These are phyloP conservation scores for Passer domesticus DNA, from an alignment of 2,113 vertebrate genomes.

Conservation along the genomic window DNA sequence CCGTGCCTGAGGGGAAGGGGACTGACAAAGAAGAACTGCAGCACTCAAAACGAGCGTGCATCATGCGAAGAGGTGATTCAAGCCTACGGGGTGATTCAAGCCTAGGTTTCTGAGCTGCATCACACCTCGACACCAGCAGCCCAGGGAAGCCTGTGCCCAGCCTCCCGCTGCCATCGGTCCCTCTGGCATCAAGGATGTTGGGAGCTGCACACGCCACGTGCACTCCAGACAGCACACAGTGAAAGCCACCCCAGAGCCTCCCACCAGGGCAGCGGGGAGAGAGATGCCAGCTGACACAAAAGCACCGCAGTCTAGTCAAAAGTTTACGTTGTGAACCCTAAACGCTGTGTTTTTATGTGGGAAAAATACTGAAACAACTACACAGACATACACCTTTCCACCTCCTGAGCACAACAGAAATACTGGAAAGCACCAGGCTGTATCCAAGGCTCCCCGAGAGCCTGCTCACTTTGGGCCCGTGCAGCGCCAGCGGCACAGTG, in stretches of 20 bases:
- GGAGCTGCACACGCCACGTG: accelerated
- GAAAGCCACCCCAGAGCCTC: accelerated
- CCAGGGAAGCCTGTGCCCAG: background rate
- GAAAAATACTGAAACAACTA: background rate
- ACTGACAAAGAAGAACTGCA: background rate
- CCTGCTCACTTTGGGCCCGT: accelerated
- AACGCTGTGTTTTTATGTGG: accelerated
- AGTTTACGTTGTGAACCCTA: background rate
- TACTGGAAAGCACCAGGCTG: background rate
- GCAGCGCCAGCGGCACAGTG: accelerated
- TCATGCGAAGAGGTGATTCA: background rate
- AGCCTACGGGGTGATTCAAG: background rate
- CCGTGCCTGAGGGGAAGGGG: background rate
- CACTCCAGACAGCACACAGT: accelerated
- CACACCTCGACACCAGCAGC: background rate
- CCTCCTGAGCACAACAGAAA: background rate
- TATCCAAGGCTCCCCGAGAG: accelerated
- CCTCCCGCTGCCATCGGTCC: accelerated
- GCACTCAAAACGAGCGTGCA: background rate
- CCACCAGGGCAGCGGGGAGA: background rate
- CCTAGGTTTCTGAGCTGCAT: background rate
- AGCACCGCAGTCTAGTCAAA: background rate
- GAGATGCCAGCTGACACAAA: background rate
- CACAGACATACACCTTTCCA: accelerated
- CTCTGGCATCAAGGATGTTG: background rate